A percentile compares a stretch with the other conserved stretches of the same genome.
These are phyloP conservation scores for Pseudococcus jackbeardsleyi DNA, from an alignment of 2,888 invertebrate species.

Conservation along the genomic window DNA sequence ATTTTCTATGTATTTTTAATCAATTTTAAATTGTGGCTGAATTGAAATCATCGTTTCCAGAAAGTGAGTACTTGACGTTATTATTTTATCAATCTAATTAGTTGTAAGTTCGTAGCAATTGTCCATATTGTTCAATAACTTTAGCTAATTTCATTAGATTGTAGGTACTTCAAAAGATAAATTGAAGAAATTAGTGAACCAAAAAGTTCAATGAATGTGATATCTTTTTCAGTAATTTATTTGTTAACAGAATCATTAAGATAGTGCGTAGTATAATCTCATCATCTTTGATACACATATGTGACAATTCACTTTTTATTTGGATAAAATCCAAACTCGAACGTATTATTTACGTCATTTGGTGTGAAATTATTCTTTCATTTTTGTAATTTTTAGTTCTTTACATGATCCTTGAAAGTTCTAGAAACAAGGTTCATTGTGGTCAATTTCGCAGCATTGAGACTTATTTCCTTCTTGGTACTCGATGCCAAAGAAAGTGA, in stretches of 20 bases:
- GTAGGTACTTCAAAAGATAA: neutral
- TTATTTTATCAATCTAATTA: too few relatives aligned
- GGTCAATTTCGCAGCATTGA: neutral
- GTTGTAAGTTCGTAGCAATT: too few relatives aligned
- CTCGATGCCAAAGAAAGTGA: neutral
- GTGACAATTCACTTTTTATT: constrained; percentile 23
- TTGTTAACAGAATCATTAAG: constrained; percentile 33
- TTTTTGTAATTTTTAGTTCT: constrained; percentile 11
- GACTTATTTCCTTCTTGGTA: neutral
- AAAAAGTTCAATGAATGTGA: neutral
- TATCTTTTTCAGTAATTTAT: neutral
- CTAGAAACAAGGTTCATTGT: neutral
- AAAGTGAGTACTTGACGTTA: neutral
- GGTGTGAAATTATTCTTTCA: constrained; percentile 2
- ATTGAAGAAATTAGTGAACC: neutral
- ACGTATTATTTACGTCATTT: constrained; percentile 34
- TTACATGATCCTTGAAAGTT: constrained; percentile 29
- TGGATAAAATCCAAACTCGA: constrained; percentile 30
- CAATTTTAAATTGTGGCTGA: neutral
- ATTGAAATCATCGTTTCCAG: neutral
- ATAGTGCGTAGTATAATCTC: neutral
- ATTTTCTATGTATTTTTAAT: neutral
- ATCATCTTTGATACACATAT: neutral
- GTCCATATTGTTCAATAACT: too few relatives aligned
- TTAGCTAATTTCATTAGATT: too few relatives aligned